Conservation (phyloP, 1,140 invertebrate species). For the Drosophila rufa region DNA sequence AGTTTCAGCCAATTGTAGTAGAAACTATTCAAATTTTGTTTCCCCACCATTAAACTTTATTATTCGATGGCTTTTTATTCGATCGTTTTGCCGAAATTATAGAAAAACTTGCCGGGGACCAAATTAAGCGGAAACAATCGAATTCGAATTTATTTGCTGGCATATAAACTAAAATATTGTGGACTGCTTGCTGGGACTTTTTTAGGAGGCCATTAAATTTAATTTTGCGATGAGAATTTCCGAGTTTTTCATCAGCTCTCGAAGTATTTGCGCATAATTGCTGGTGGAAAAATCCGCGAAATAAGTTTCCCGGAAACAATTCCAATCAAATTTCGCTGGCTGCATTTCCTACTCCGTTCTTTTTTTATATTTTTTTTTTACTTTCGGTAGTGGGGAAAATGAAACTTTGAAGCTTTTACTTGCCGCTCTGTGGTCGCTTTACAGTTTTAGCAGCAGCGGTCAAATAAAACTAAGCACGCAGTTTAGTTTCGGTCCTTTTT, state of each 20-base stretch:
- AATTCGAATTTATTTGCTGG: constrained; percentile 17
- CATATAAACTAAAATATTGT: constrained; percentile 16
- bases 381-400: constrained; percentile 21
- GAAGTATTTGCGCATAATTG: constrained; percentile 30
- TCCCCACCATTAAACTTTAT: constrained; percentile 15
- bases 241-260: constrained; percentile 19
- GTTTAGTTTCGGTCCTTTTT: constrained; percentile 33
- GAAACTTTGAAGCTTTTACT: constrained; percentile 40
- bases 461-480: constrained; percentile 65
- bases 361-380: not conserved
- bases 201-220: constrained; percentile 19
- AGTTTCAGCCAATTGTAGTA: not conserved
- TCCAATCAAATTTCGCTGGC: constrained; percentile 37
- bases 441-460: constrained; percentile 68
- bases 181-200: not conserved
- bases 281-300: constrained; percentile 18
- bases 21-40: constrained; percentile 10
- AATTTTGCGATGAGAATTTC: constrained; percentile 5
- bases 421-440: constrained; percentile 44
- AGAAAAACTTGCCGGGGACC: constrained; percentile 1
- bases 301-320: constrained; percentile 41
- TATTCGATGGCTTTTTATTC: constrained; percentile 8
- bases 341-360: constrained; percentile 3
- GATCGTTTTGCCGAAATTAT: constrained; percentile 1
- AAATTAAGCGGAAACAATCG: constrained; percentile 33